phyloP scores from a whole-genome alignment of 2,113 vertebrate genomes.

The Rhinopithecus roxellana region DNA sequence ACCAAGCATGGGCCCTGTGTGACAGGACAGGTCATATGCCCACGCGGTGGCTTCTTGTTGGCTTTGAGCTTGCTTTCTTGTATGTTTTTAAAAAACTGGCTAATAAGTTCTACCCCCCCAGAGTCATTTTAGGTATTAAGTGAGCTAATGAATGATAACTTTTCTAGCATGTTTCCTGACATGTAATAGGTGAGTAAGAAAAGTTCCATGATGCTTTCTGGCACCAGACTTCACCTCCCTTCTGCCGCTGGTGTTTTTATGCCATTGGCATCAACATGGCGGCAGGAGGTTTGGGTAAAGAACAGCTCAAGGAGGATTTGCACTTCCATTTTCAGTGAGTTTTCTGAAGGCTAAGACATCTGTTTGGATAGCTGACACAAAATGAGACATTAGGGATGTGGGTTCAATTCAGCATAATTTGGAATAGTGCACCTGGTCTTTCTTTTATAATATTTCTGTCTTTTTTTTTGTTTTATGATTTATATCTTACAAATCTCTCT shows the following conservation, averaged over 20 bases:
- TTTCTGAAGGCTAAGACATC: constrained; percentile 16
- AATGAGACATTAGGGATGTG: not conserved
- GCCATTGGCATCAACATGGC: fast-evolving
- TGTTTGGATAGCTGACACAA: not conserved
- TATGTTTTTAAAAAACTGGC: not conserved
- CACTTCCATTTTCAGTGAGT: not conserved
- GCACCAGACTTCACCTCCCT: not conserved
- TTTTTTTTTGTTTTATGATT: not conserved
- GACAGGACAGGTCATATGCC: not conserved
- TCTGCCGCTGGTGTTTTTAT: not conserved
- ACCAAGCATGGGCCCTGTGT: not conserved
- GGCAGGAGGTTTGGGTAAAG: not conserved
- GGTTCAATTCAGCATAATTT: constrained; percentile 9
- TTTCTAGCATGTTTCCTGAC: not conserved
- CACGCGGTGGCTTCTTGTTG: fast-evolving
- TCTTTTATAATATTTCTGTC: not conserved
- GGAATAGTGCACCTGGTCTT: not conserved
- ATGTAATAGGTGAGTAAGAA: not conserved
- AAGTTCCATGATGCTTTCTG: not conserved
- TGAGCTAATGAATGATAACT: not conserved
- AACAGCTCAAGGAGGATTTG: not conserved
- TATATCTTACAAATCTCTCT: not conserved
- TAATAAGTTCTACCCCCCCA: not conserved
- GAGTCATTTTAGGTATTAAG: not conserved
- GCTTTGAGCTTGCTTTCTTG: not conserved